Conservation (phyloP, 1,140 invertebrate genomes). For the Drosophila auraria region DNA sequence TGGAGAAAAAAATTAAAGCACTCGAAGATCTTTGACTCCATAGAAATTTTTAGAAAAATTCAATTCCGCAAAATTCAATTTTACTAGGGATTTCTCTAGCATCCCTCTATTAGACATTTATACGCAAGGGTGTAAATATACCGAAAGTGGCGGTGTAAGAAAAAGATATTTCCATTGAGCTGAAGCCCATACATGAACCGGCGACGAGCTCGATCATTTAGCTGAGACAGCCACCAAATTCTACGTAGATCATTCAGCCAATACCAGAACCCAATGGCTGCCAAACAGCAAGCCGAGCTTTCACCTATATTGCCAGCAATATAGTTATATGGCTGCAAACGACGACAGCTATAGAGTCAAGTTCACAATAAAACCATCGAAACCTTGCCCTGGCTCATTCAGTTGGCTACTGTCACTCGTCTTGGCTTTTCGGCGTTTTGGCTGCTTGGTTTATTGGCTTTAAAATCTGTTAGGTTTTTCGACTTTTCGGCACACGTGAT, state of each 20-base stretch:
- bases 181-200: neutral
- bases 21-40: no score
- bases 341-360: conserved; percentile 53
- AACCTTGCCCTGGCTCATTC: conserved; percentile 66
- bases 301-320: conserved; percentile 53
- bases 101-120: no score
- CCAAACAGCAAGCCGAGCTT: conserved; percentile 41
- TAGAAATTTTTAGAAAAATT: no score
- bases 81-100: no score
- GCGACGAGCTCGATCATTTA: conserved; percentile 1
- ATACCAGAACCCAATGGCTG: neutral
- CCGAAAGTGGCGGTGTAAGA: no score
- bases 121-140: no score
- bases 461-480: neutral
- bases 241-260: neutral
- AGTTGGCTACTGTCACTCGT: conserved; percentile 65
- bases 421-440: conserved; percentile 28
- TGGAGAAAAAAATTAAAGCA: no score
- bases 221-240: neutral
- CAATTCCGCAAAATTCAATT: no score
- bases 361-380: conserved; percentile 74
- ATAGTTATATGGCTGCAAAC: conserved; percentile 24
- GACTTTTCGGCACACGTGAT: conserved; percentile 43
- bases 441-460: conserved; percentile 30
- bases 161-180: neutral